Evolutionary conservation across 2,888 invertebrate genomes (phyloP).

Genomic region (Ophion obscuratus): DNA sequence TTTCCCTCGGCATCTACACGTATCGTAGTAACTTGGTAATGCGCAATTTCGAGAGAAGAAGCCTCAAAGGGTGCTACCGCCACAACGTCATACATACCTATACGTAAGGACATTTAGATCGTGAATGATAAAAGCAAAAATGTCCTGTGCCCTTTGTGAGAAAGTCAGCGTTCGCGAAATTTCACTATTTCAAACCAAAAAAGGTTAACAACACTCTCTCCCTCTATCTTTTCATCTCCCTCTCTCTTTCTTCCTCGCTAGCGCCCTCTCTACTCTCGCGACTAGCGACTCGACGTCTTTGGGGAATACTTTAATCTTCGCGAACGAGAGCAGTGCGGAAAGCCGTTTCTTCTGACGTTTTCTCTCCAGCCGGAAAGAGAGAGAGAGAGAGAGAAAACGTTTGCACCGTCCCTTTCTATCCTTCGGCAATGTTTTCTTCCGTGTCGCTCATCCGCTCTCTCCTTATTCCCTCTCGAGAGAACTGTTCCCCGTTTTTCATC

Average conservation of each 20-base stretch:
- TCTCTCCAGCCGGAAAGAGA: slow-evolving; percentile 47
- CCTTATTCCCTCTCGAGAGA: slow-evolving; percentile 45
- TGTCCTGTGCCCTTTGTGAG: slow-evolving; percentile 45
- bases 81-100: slow-evolving; percentile 33
- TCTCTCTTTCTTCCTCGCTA: not conserved
- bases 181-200: not conserved
- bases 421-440: slow-evolving; percentile 23
- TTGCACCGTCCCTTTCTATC: slow-evolving; percentile 29
- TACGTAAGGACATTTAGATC: slow-evolving; percentile 31
- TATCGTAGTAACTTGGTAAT: not conserved
- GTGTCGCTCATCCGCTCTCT: slow-evolving; percentile 16
- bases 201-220: not conserved
- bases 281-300: slow-evolving; percentile 54
- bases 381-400: slow-evolving; percentile 40
- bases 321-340: slow-evolving; percentile 54
- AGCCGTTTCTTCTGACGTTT: slow-evolving; percentile 39
- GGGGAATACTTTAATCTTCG: slow-evolving; percentile 66
- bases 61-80: slow-evolving; percentile 65
- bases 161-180: not conserved
- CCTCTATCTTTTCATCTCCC: slow-evolving; percentile 6
- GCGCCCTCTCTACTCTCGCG: not conserved
- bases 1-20: slow-evolving; percentile 31
- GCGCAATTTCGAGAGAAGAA: slow-evolving; percentile 40
- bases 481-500: slow-evolving; percentile 56
- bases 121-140: slow-evolving; percentile 55